phyloP scores from a whole-genome alignment of 2,888 invertebrate species.

The Chelonus formosanus region DNA sequence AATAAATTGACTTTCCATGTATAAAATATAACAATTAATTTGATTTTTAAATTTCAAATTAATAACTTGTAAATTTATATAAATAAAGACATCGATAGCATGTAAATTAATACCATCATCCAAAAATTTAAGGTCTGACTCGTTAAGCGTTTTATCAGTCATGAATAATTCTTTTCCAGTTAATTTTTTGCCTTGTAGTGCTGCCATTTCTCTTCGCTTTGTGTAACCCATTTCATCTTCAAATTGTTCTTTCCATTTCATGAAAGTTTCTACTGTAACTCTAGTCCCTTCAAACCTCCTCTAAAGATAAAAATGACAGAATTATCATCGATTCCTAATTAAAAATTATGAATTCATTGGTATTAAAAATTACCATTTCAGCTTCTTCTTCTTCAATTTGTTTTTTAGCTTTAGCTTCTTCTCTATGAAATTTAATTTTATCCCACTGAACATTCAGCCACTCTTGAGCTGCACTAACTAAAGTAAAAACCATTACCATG shows the following conservation, averaged over 20 bases:
- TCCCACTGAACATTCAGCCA: conserved; percentile 91
- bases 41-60: conserved; percentile 51
- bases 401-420: conserved; percentile 76
- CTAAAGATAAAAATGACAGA: conserved; percentile 64
- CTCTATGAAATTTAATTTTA: conserved; percentile 74
- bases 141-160: conserved; percentile 89
- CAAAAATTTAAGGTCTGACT: conserved; percentile 95
- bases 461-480: conserved; percentile 93
- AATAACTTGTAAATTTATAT: no score
- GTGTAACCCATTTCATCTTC: conserved; percentile 87
- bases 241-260: conserved; percentile 93
- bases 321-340: conserved; percentile 5
- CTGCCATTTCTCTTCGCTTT: conserved; percentile 75
- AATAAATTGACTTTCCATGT: conserved; percentile 10
- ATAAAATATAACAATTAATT: no score
- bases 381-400: conserved; percentile 84
- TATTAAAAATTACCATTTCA: conserved; percentile 73
- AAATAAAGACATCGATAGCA: no score
- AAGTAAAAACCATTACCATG: conserved; percentile 96
- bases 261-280: conserved; percentile 94
- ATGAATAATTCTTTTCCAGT: conserved; percentile 95
- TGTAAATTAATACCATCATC: conserved; percentile 75
- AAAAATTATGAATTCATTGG: background rate
- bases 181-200: conserved; percentile 80
- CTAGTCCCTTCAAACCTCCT: conserved; percentile 95